Percentiles rank a stretch among this genome's conserved stretches.
These are phyloP conservation scores for Harlomillsia oculata DNA, from an alignment of 1,140 invertebrate species.

Conservation along the genomic window DNA sequence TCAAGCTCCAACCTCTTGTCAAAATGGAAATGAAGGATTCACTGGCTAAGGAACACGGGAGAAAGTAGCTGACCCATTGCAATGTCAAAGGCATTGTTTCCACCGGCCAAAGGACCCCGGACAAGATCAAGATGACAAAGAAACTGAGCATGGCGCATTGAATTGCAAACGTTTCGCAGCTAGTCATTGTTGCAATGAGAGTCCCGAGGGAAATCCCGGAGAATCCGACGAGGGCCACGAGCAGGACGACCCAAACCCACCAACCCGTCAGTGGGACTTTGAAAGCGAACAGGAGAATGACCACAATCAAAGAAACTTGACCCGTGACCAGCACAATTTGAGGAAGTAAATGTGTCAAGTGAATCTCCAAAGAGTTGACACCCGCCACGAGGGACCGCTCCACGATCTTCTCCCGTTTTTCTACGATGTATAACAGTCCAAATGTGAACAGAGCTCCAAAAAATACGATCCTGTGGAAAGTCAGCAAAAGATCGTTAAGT, in stretches of 20 bases:
- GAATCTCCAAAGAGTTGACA: constrained; percentile 46
- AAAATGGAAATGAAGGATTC: not conserved
- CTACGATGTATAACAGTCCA: constrained; percentile 66
- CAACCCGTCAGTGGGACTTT: not conserved
- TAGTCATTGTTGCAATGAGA: too few species aligned
- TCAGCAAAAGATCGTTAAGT: too few species aligned
- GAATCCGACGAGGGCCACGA: not conserved
- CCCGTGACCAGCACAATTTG: not conserved
- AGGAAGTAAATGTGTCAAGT: constrained; percentile 33
- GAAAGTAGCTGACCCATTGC: not conserved
- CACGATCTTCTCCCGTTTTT: constrained; percentile 67
- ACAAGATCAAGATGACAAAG: too few species aligned
- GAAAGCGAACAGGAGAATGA: not conserved
- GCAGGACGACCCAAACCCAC: not conserved
- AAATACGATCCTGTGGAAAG: too few species aligned
- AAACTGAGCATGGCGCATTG: too few species aligned
- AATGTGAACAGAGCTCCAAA: constrained; percentile 62
- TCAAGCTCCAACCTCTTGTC: not conserved
- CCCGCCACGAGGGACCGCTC: constrained; percentile 64
- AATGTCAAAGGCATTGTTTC: not conserved
- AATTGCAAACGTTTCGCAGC: too few species aligned
- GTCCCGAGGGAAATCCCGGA: constrained; percentile 20
- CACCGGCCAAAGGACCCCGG: not conserved
- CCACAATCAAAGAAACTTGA: not conserved
- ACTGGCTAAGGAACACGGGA: not conserved